A percentile compares a stretch with the other conserved stretches of the same genome.
Conservation (phyloP, 1,140 invertebrate species). For the Diploscapter pachys region DNA sequence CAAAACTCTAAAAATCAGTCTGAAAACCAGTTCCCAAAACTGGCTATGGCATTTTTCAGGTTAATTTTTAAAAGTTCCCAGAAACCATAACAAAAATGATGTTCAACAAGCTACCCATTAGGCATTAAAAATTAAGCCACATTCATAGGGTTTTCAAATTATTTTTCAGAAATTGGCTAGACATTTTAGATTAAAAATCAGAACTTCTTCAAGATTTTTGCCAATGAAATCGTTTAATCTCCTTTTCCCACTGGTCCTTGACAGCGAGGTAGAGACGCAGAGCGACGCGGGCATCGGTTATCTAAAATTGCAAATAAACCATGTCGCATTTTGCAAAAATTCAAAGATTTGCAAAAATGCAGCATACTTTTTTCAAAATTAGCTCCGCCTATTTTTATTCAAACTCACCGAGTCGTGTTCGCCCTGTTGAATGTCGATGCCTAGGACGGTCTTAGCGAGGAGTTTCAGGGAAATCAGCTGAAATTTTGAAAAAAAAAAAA, state of each 20-base stretch:
- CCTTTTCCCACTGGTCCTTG: slow-evolving; percentile 38
- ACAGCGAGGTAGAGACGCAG: slow-evolving; percentile 40
- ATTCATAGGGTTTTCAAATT: too few relatives aligned
- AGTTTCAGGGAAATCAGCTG: slow-evolving; percentile 73
- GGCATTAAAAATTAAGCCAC: not conserved
- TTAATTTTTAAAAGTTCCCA: too few relatives aligned
- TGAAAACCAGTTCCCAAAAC: too few relatives aligned
- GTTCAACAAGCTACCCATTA: too few relatives aligned
- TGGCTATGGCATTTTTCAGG: too few relatives aligned
- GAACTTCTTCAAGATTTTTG: not conserved
- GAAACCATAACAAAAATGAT: too few relatives aligned
- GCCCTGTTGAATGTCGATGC: slow-evolving; percentile 79
- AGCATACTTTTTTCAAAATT: not conserved
- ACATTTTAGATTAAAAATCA: too few relatives aligned
- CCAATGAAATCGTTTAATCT: slow-evolving; percentile 35
- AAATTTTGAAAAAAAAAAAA: not conserved
- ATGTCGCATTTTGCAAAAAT: too few relatives aligned
- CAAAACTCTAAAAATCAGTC: too few relatives aligned
- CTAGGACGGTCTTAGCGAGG: slow-evolving; percentile 72
- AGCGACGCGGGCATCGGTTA: slow-evolving; percentile 48
- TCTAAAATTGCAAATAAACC: slow-evolving; percentile 5
- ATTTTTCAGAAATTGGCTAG: too few relatives aligned
- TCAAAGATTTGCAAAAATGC: too few relatives aligned
- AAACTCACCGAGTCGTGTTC: slow-evolving; percentile 77
- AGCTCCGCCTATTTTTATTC: not conserved